phyloP scores from a whole-genome alignment of 2,888 invertebrate genomes.

The Myathropa florea region DNA sequence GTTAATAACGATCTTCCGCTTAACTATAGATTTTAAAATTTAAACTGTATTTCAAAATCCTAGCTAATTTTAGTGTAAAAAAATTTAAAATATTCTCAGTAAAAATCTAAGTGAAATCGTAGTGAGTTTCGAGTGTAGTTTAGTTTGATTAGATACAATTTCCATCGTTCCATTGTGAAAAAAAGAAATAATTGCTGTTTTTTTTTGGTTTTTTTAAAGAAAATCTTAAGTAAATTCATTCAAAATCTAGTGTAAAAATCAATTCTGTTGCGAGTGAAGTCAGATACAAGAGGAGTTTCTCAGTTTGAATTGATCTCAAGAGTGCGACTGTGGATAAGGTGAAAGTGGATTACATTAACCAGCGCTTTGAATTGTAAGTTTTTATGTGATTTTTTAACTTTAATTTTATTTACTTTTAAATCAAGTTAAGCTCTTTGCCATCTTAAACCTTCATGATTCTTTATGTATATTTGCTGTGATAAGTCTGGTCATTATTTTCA shows the following conservation, averaged over 20 bases:
- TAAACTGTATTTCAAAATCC: background rate
- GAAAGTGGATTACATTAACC: slow-evolving; percentile 56
- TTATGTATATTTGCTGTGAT: too few relatives aligned
- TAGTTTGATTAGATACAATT: slow-evolving; percentile 10
- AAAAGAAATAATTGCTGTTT: background rate
- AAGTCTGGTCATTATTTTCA: too few relatives aligned
- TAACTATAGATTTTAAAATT: slow-evolving; percentile 9
- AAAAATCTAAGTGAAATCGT: slow-evolving; percentile 25
- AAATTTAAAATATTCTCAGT: slow-evolving; percentile 8
- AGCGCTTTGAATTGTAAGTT: slow-evolving; percentile 53
- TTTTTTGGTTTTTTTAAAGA: background rate
- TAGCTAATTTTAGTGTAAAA: background rate
- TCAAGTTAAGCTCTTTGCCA: too few relatives aligned
- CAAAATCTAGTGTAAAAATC: background rate
- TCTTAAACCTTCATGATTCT: too few relatives aligned
- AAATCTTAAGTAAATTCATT: slow-evolving; percentile 18
- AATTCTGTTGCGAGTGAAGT: slow-evolving; percentile 10
- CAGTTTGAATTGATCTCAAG: background rate
- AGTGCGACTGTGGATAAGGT: slow-evolving; percentile 31
- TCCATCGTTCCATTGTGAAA: slow-evolving; percentile 44
- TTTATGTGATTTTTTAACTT: background rate
- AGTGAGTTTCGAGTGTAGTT: slow-evolving; percentile 36
- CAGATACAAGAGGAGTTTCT: background rate
- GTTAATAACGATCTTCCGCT: slow-evolving; percentile 68
- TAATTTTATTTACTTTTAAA: too few relatives aligned